Percentiles rank a stretch among this genome's conserved stretches.
Conservation (phyloP, 1,140 invertebrate species). For the Papilio helenus region DNA sequence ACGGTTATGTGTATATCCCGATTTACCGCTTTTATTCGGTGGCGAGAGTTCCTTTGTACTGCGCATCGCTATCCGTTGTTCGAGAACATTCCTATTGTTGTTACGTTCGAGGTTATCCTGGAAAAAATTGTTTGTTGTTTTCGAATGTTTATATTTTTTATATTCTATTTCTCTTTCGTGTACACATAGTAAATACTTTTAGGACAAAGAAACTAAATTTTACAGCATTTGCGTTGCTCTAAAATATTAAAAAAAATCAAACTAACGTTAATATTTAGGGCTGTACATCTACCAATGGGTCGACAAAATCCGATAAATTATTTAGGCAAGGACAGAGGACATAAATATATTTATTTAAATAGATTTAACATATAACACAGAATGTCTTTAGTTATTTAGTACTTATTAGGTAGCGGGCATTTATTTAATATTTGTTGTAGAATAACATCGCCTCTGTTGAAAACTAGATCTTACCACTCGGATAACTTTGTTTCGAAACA, state of each 20-base stretch:
- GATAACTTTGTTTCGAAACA: not conserved
- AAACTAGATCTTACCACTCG: not conserved
- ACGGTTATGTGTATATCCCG: constrained; percentile 29
- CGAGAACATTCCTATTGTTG: constrained; percentile 20
- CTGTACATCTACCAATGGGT: too few species aligned
- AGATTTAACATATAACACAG: too few species aligned
- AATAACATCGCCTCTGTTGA: not conserved
- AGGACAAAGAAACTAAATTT: too few species aligned
- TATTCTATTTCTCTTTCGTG: not conserved
- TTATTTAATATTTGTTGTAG: not conserved
- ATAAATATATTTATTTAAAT: too few species aligned
- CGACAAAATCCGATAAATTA: too few species aligned
- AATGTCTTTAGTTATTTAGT: not conserved
- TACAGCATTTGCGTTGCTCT: too few species aligned
- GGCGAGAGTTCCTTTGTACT: not conserved
- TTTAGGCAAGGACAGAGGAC: too few species aligned
- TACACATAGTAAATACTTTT: not conserved
- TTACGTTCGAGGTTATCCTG: constrained; percentile 5
- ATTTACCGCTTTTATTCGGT: constrained; percentile 27
- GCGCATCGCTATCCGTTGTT: constrained; percentile 8
- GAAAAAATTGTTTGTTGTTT: not conserved
- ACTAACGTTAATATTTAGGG: too few species aligned
- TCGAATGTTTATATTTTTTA: constrained; percentile 11
- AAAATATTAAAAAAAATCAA: too few species aligned
- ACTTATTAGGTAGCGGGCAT: not conserved